Conservation (phyloP, 2,888 invertebrate species). For the Pecten maximus region DNA sequence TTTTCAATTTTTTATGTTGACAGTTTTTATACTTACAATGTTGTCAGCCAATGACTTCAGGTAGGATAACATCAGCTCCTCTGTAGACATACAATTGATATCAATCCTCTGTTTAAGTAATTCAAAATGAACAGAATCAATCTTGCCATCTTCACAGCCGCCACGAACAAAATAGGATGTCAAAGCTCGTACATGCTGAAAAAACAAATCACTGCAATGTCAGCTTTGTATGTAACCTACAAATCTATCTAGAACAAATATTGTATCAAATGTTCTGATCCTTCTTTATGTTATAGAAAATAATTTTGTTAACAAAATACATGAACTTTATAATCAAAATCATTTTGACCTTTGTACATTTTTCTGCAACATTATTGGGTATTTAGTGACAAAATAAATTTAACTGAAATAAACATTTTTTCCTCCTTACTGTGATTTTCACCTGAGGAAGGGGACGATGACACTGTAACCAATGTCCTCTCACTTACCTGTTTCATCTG, state of each 20-base stretch:
- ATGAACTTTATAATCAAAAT: too few relatives aligned
- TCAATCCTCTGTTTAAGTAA: conserved; percentile 64
- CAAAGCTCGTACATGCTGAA: conserved; percentile 71
- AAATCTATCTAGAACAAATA: not conserved
- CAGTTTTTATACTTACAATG: conserved; percentile 64
- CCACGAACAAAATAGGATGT: conserved; percentile 69
- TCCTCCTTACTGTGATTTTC: too few relatives aligned
- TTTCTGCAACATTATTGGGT: too few relatives aligned
- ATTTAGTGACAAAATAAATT: too few relatives aligned
- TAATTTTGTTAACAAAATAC: too few relatives aligned
- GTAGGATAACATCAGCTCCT: conserved; percentile 74
- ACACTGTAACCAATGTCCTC: too few relatives aligned
- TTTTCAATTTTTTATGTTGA: too few relatives aligned
- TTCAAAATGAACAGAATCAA: conserved; percentile 55
- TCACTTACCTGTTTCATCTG: conserved; percentile 68
- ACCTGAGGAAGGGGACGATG: too few relatives aligned
- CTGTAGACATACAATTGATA: conserved; percentile 68
- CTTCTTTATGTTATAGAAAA: too few relatives aligned
- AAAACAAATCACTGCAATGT: not conserved
- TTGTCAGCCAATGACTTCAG: conserved; percentile 63
- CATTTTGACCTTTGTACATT: too few relatives aligned
- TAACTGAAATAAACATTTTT: too few relatives aligned
- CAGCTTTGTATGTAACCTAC: not conserved
- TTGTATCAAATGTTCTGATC: too few relatives aligned
- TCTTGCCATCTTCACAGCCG: conserved; percentile 65